Evolutionary conservation across 2,888 invertebrate genomes (phyloP), one percentile per base, ranked within the genome.

Genomic region (Cataglyphis cursor): DNA sequence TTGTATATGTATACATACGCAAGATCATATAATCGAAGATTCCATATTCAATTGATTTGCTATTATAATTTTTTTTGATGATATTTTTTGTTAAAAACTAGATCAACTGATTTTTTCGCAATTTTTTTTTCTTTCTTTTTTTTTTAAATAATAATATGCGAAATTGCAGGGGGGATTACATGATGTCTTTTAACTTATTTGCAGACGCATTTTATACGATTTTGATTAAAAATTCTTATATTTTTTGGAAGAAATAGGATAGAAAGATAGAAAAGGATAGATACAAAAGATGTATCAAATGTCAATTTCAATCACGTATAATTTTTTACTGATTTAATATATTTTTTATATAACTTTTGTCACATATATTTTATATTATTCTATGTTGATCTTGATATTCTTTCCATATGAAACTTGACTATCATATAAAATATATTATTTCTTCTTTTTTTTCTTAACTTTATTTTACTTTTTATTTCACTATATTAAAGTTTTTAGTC

Each of bases 21-120:
- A 15, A 73, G 62, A 87, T 87, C 81, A 9, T 78, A 12, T 82
- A 62, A 74, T 48, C 18, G 51, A 31, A 72, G 64, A 81, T 81
- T 74, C 35, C 68, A 44, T 68, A 75, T 81, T 74, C 44, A 54
- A 81, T 74, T 57, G 38, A 73, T 51, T 31, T 51, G 38, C 65
- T 85, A 62, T 57, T 64, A 74, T 41, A 75, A 68, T 38, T 59
- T 21, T 18, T 18, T 38, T 3, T 15, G 38, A 51, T n/a, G 51
- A 10, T 59, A 24, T 31, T 18, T 10, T 24, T 28, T 41, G 12
- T 18, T n/a, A 21, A 15, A 1, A 57, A 38, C 1, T 18, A 18
- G 35, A 72, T 72, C 5, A 51, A 12, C 3, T 2, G n/a, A 24
- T 6, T 38, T 38, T 18, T 72, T 0, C 12, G 18, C 10, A 10